Percentiles rank a stretch among this genome's conserved stretches.
phyloP scores from a whole-genome alignment of 2,113 vertebrate species.

The Nesogale talazaci region DNA sequence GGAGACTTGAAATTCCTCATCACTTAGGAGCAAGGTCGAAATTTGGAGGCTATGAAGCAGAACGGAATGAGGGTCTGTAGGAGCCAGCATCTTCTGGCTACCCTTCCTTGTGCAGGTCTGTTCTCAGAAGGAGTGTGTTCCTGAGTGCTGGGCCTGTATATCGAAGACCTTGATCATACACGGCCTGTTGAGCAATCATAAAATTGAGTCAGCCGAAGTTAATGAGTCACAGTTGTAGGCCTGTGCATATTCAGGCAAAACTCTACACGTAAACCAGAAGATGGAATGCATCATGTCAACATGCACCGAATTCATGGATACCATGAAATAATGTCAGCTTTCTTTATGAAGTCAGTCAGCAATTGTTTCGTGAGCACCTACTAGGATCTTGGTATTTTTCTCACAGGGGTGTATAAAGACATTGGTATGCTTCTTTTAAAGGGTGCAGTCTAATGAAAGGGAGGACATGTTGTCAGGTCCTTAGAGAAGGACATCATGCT shows the following conservation, averaged over 20 bases:
- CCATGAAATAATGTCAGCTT: constrained; percentile 48
- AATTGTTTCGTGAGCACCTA: background rate
- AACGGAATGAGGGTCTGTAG: constrained; percentile 67
- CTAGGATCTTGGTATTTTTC: background rate
- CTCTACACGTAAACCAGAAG: constrained; percentile 38
- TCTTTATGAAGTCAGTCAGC: background rate
- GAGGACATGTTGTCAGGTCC: too few species aligned
- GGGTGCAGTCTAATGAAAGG: background rate
- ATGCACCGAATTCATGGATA: constrained; percentile 32
- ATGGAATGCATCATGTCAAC: background rate
- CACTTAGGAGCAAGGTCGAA: constrained; percentile 74
- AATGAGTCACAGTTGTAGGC: constrained; percentile 71
- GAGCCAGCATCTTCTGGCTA: constrained; percentile 60
- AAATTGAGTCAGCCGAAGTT: constrained; percentile 45
- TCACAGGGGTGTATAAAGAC: constrained; percentile 11
- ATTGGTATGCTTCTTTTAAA: background rate
- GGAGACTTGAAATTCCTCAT: constrained; percentile 76
- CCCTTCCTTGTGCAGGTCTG: constrained; percentile 56
- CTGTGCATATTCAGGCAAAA: constrained; percentile 33
- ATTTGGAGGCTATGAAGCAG: constrained; percentile 67
- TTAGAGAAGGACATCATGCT: too few species aligned
- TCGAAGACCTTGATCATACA: constrained; percentile 69
- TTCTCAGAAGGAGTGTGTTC: constrained; percentile 66
- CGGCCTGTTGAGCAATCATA: constrained; percentile 37
- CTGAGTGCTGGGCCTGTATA: constrained; percentile 60